Percentiles rank a stretch among this genome's conserved stretches.
Conservation (phyloP, 2,888 invertebrate species). For the Heliconius ismenius region DNA sequence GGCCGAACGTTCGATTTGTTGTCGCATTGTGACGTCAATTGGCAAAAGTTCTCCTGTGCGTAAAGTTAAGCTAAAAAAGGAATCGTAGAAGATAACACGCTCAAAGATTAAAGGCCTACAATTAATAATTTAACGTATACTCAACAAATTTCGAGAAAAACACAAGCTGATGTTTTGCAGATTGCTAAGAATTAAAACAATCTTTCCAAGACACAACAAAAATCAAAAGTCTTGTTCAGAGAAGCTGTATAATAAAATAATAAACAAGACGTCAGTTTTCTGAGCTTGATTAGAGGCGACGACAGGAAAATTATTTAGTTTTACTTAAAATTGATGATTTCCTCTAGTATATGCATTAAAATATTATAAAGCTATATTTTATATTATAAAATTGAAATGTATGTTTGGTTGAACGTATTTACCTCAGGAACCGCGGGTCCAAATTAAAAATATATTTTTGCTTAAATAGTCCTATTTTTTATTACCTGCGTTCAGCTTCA, state of each 20-base stretch:
- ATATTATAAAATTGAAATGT: too few relatives aligned
- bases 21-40: constrained; percentile 52
- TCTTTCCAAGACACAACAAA: background rate
- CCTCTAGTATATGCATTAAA: background rate
- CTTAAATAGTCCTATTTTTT: too few relatives aligned
- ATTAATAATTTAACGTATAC: background rate
- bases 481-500: too few relatives aligned
- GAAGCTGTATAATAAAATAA: constrained; percentile 10
- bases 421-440: too few relatives aligned
- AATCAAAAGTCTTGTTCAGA: background rate
- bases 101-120: background rate
- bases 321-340: background rate
- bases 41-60: constrained; percentile 45
- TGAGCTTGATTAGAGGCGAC: background rate
- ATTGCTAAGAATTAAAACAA: constrained; percentile 10
- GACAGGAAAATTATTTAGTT: background rate
- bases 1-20: constrained; percentile 46
- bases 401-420: too few relatives aligned
- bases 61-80: constrained; percentile 45
- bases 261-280: constrained; percentile 1
- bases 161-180: background rate
- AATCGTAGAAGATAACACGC: constrained; percentile 2
- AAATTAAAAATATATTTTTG: too few relatives aligned
- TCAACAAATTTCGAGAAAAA: background rate
- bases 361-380: too few relatives aligned